These are phyloP conservation scores for Drosophila mulleri DNA, from an alignment of 2,888 invertebrate genomes.

Conservation along the genomic window DNA sequence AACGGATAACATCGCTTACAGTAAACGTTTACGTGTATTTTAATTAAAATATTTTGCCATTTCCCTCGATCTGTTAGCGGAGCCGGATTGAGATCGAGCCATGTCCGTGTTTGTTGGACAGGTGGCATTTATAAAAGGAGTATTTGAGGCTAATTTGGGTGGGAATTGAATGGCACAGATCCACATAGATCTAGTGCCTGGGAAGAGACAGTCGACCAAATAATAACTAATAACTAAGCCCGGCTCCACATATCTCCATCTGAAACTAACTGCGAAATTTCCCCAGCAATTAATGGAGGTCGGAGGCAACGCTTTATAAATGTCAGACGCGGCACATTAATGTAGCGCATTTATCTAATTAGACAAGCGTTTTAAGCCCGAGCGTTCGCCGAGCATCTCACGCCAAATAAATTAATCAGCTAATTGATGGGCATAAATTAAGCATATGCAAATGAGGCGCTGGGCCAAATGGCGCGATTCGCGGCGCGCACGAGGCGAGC, in stretches of 20 bases:
- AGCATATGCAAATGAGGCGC: constrained; percentile 61
- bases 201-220: constrained; percentile 4
- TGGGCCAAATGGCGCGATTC: constrained; percentile 33
- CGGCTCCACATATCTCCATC: background rate
- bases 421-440: constrained; percentile 79
- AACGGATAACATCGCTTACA: constrained; percentile 73
- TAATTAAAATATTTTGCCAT: constrained; percentile 77
- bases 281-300: constrained; percentile 29
- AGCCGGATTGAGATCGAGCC: constrained; percentile 64
- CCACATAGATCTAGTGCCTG: constrained; percentile 43
- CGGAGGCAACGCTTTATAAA: constrained; percentile 60
- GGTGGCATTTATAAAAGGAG: constrained; percentile 69
- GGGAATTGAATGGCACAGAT: constrained; percentile 61
- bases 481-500: constrained; percentile 20
- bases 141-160: constrained; percentile 66
- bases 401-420: constrained; percentile 78
- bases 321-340: constrained; percentile 70
- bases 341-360: constrained; percentile 78
- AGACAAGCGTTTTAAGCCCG: constrained; percentile 74
- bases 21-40: constrained; percentile 79
- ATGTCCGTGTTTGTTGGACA: constrained; percentile 64
- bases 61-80: constrained; percentile 47
- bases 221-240: constrained; percentile 8
- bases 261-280: constrained; percentile 24
- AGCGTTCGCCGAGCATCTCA: constrained; percentile 52